Evolutionary conservation across 2,113 vertebrate genomes (phyloP), one percentile per base, ranked within the genome.

Genomic region (Sardina pilchardus): DNA sequence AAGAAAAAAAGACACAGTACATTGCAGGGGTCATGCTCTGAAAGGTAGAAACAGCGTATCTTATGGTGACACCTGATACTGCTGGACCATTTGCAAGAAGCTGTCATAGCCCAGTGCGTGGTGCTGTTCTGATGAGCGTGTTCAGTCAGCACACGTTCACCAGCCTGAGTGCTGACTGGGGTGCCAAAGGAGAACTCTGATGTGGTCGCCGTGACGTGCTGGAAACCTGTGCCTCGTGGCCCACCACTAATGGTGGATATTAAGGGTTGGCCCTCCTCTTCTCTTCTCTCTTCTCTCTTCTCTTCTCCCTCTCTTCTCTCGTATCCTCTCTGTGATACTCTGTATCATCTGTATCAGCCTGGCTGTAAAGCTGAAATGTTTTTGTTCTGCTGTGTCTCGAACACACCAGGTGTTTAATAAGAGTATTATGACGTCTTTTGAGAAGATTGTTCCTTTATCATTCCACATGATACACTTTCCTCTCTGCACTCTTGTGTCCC

Each of bases 221-320:
- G 21, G 19, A 59, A 59, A 59, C 53, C 53, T 59, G 19, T 59
- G 3, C 21, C 53, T 21, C 53, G 21, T 59, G 53, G 53, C 53
- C 21, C 53, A 24, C 53, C 53, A 59, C 53, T 59, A 59, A 59
- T 59, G 53, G 24, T 24, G 21, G 53, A 59, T 59, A 59, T 59
- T 59, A 71, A 71, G 63, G 63, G 63, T 71, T 71, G 63, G 63
- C 10, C 63, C 63, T 71, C 63, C 63, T 71, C 63, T 67, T 24
- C 63, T 67, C 26, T 71, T 26, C 26, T 71, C 63, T 71, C 26
- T 24, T 67, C n/a, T 26, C 12, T 16, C 34, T 26, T 4, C 59
- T n/a, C 30, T 34, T 30, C 26, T 71, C 30, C 63, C 14, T 4
- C 16, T 30, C 63, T 71, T 6, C 8, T 67, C 59, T 67, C 56